A percentile compares a stretch with the other conserved stretches of the same genome.
Conservation (phyloP, 2,113 vertebrate genomes). For the Apaloderma vittatum region DNA sequence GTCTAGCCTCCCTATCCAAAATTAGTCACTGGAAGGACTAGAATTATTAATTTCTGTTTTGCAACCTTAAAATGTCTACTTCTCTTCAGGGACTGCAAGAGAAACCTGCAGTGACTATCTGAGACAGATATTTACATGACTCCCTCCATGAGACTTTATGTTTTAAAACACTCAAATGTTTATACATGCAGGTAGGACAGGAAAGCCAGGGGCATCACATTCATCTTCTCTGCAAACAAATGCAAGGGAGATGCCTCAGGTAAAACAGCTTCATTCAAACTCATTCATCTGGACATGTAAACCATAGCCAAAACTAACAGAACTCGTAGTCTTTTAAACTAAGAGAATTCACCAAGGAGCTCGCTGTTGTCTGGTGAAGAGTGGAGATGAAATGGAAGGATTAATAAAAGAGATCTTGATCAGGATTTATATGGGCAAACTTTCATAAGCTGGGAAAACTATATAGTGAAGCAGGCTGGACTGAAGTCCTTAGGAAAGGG, state of each 20-base stretch:
- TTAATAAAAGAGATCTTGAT: background rate
- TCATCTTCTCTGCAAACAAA: slow-evolving; percentile 14
- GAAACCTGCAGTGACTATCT: background rate
- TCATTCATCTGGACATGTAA: slow-evolving; percentile 9
- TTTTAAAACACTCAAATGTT: background rate
- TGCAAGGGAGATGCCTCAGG: background rate
- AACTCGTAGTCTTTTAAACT: background rate
- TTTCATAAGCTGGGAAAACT: background rate
- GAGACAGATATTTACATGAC: background rate
- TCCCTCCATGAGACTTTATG: background rate
- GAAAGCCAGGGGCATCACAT: background rate
- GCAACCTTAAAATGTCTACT: background rate
- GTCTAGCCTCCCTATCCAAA: background rate
- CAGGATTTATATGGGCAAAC: background rate
- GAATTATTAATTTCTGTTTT: background rate
- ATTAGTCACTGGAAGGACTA: background rate
- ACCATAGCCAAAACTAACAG: background rate
- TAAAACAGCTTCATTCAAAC: background rate
- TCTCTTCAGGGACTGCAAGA: background rate
- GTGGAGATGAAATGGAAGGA: background rate
- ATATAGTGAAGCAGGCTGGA: background rate
- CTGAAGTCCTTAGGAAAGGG: background rate
- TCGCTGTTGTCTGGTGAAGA: background rate
- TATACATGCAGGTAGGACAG: background rate
- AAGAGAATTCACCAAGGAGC: background rate